Conservation (phyloP, 2,888 invertebrate genomes). For the Melipona beecheii region DNA sequence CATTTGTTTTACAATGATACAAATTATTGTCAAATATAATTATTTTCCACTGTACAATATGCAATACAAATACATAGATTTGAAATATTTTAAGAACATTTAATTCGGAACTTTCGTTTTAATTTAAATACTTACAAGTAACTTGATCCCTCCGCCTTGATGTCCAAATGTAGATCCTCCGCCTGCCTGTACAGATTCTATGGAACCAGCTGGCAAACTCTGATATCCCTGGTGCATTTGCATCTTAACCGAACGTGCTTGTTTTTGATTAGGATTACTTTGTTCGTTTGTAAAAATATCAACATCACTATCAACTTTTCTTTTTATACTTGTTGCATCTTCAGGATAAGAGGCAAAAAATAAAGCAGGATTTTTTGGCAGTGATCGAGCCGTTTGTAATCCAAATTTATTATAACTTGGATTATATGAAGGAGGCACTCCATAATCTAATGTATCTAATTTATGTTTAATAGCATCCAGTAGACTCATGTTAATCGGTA, state of each 20-base stretch:
- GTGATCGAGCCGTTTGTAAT: conserved; percentile 37
- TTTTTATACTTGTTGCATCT: conserved; percentile 53
- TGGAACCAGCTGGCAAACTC: conserved; percentile 79
- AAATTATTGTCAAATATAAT: neutral
- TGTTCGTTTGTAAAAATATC: conserved; percentile 11
- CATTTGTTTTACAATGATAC: conserved; percentile 32
- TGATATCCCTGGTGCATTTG: conserved; percentile 82
- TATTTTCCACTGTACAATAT: neutral
- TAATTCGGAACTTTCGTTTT: conserved; percentile 2
- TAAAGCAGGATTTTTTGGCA: conserved; percentile 64
- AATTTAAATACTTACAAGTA: conserved; percentile 76
- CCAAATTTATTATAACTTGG: conserved; percentile 24
- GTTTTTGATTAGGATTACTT: conserved; percentile 23
- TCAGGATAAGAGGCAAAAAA: conserved; percentile 75
- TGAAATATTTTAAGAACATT: neutral
- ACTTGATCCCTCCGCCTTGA: conserved; percentile 80
- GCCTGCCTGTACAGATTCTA: conserved; percentile 80
- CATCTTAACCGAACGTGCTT: conserved; percentile 77
- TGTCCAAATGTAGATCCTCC: conserved; percentile 79
- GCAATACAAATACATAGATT: conserved; percentile 6
- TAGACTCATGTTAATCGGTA: conserved; percentile 69
- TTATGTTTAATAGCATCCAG: conserved; percentile 76
- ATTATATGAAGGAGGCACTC: conserved; percentile 32
- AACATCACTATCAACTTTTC: conserved; percentile 63
- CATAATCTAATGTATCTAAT: conserved; percentile 63